Conservation (phyloP, 2,888 invertebrate genomes). For the Lycophotia porphyrea region DNA sequence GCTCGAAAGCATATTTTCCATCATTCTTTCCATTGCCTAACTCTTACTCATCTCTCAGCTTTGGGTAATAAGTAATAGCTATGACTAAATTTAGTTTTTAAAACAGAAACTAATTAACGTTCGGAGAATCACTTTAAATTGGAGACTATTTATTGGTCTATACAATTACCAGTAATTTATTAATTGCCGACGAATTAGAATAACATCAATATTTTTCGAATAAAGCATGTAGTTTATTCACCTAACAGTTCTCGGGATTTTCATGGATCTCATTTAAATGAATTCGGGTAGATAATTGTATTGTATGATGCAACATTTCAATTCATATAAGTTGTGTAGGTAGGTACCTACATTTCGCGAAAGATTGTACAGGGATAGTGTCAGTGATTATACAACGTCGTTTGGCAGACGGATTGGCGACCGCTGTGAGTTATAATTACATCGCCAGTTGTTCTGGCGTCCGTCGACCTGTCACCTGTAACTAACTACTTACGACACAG, state of each 20-base stretch:
- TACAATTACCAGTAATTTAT: slow-evolving; percentile 31
- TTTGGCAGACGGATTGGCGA: slow-evolving; percentile 59
- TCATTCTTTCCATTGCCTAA: not conserved
- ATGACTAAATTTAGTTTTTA: not conserved
- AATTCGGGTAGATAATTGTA: slow-evolving; percentile 10
- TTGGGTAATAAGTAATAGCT: not conserved
- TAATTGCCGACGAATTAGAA: slow-evolving; percentile 36
- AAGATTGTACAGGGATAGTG: slow-evolving; percentile 6
- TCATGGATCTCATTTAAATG: slow-evolving; percentile 5
- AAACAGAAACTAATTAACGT: slow-evolving; percentile 4
- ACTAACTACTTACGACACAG: slow-evolving; percentile 26
- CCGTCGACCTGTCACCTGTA: slow-evolving; percentile 48
- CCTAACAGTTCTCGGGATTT: slow-evolving; percentile 11
- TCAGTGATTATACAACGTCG: slow-evolving; percentile 21
- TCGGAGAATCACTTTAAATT: slow-evolving; percentile 16
- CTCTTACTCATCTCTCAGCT: not conserved
- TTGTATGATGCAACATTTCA: slow-evolving; percentile 24
- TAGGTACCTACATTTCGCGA: not conserved
- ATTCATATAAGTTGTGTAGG: slow-evolving; percentile 24
- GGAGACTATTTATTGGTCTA: slow-evolving; percentile 38
- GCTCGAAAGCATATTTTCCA: not conserved
- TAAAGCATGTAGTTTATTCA: slow-evolving; percentile 39
- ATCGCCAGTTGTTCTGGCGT: slow-evolving; percentile 31
- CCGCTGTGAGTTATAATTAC: slow-evolving; percentile 45
- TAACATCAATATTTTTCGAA: slow-evolving; percentile 44